Evolutionary conservation across 2,797 vertebrate species (phyloP).

Genomic region (Mastacembelus armatus): DNA sequence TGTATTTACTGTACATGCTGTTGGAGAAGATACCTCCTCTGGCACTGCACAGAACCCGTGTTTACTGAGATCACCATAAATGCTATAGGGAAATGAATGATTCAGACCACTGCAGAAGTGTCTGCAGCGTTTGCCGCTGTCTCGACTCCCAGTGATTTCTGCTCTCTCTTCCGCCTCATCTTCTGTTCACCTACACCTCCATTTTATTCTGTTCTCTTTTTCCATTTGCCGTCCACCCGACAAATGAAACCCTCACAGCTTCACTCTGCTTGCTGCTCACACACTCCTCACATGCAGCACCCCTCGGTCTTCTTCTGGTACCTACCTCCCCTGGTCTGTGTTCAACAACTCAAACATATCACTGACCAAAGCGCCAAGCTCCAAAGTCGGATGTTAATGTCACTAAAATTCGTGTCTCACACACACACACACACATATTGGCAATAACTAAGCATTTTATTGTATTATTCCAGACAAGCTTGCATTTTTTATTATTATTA

Average conservation of each 20-base stretch:
- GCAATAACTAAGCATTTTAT: too few relatives aligned
- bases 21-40: constrained; percentile 31
- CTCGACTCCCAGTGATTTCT: constrained; percentile 35
- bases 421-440: too few relatives aligned
- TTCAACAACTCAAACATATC: constrained; percentile 12
- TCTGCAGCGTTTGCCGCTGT: constrained; percentile 46
- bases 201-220: constrained; percentile 44
- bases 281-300: background rate
- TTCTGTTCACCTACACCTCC: constrained; percentile 57
- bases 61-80: constrained; percentile 55
- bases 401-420: background rate
- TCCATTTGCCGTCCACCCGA: constrained; percentile 34
- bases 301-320: background rate
- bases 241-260: constrained; percentile 25
- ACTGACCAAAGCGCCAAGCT: background rate
- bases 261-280: constrained; percentile 5
- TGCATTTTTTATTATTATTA: background rate
- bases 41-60: constrained; percentile 30
- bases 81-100: constrained; percentile 63
- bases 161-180: constrained; percentile 21
- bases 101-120: constrained; percentile 59
- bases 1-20: constrained; percentile 24
- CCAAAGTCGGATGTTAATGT: background rate
- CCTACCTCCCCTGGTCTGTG: background rate
- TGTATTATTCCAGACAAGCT: background rate